Conservation (phyloP, 30 jellyfish, hydroid and myxozoan species). For the Nemopilema nomurai region DNA sequence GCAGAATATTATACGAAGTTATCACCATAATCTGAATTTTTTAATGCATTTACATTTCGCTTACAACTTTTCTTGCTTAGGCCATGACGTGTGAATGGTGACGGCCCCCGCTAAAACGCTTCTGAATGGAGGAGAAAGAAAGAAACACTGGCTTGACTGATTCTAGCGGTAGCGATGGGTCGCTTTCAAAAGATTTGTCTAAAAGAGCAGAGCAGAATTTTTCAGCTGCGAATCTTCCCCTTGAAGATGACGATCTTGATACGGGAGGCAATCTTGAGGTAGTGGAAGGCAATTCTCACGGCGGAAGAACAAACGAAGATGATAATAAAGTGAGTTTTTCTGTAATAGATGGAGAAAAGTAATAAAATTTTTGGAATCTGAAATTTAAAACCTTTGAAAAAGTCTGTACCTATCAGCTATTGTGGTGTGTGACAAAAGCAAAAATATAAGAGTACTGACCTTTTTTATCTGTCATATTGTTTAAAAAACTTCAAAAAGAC, state of each 20-base stretch:
- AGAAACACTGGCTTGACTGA: conserved; percentile 32
- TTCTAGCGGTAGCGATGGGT: conserved; percentile 72
- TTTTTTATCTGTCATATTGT: too few relatives aligned
- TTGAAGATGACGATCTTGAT: conserved; percentile 22
- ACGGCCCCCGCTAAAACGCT: background rate
- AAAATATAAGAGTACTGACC: too few relatives aligned
- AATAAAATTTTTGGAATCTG: too few relatives aligned
- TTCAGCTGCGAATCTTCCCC: conserved; percentile 14
- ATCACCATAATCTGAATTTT: too few relatives aligned
- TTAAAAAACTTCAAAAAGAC: too few relatives aligned
- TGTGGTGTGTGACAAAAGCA: too few relatives aligned
- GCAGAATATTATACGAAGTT: too few relatives aligned
- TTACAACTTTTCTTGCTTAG: background rate
- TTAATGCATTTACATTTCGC: too few relatives aligned
- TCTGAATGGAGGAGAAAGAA: conserved; percentile 28
- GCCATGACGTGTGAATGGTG: conserved; percentile 1
- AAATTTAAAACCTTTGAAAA: too few relatives aligned
- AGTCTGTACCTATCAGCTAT: too few relatives aligned
- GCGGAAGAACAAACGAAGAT: background rate
- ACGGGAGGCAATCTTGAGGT: background rate
- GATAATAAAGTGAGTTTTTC: background rate
- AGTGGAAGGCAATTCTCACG: conserved; percentile 3
- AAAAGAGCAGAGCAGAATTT: conserved; percentile 64
- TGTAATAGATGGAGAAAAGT: too few relatives aligned
- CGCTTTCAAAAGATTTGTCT: conserved; percentile 58